These are phyloP conservation scores for Accipiter cooperii DNA, from an alignment of 2,113 vertebrate species.

Conservation along the genomic window DNA sequence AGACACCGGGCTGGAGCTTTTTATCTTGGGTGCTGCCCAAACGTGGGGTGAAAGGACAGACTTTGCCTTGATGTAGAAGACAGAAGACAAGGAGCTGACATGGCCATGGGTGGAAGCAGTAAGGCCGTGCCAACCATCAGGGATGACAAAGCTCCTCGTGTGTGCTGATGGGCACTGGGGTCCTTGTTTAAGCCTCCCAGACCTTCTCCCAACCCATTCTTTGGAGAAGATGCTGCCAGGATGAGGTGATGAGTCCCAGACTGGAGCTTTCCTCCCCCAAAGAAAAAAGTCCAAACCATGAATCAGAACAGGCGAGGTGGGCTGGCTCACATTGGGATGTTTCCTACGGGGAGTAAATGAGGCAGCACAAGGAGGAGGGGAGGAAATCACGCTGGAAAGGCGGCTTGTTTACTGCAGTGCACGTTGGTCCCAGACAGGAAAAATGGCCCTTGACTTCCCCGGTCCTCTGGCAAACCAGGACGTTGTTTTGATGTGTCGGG, in stretches of 20 bases:
- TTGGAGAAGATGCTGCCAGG: background rate
- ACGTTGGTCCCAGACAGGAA: background rate
- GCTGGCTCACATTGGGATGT: accelerated
- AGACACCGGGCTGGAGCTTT: accelerated
- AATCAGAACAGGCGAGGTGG: background rate
- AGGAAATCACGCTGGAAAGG: background rate
- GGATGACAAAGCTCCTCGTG: background rate
- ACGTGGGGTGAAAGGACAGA: accelerated
- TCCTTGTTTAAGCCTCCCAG: background rate
- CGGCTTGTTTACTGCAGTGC: background rate
- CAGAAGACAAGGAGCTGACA: accelerated
- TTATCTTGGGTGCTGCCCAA: background rate
- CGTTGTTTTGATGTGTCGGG: background rate
- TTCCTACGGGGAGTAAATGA: background rate
- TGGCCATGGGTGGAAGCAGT: background rate
- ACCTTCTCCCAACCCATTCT: background rate
- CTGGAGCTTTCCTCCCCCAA: background rate
- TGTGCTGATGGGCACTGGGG: accelerated
- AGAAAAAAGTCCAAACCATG: background rate
- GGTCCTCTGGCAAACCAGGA: background rate
- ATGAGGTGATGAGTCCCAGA: accelerated
- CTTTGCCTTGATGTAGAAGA: background rate
- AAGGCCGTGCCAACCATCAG: accelerated
- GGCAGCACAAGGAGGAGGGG: background rate
- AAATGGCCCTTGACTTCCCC: background rate